Evolutionary conservation across 30 jellyfish, hydroid and myxozoan genomes (phyloP).

Genomic region (Pseudorhiza aurosa): DNA sequence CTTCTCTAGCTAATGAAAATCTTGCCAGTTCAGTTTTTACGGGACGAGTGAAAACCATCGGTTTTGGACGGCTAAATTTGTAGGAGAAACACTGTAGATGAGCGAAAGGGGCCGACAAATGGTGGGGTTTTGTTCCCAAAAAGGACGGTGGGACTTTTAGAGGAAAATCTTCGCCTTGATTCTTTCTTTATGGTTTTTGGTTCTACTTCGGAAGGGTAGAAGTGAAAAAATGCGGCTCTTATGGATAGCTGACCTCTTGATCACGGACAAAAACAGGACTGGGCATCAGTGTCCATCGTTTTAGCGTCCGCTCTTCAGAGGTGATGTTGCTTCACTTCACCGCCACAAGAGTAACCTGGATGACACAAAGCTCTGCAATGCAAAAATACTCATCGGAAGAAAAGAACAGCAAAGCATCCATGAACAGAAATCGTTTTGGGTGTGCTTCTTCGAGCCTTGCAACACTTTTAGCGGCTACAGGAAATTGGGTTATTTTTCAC

Average conservation of each 20-base stretch:
- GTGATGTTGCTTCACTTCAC: constrained; percentile 40
- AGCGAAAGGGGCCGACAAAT: no score
- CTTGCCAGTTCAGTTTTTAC: no score
- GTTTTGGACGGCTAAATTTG: no score
- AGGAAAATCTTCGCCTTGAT: no score
- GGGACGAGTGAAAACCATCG: no score
- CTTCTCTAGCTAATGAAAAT: no score
- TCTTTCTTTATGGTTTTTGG: background rate
- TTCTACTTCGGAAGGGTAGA: background rate
- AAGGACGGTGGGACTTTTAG: no score
- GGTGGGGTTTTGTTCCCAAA: no score
- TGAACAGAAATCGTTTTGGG: background rate
- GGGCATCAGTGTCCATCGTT: constrained; percentile 45
- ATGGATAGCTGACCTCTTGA: constrained; percentile 26
- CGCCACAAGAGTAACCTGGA: constrained; percentile 34
- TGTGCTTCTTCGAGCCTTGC: background rate
- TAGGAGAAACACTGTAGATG: no score
- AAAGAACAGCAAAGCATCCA: background rate
- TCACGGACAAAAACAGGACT: constrained; percentile 47
- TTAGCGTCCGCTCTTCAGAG: constrained; percentile 58
- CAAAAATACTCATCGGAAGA: constrained; percentile 44
- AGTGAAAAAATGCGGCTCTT: constrained; percentile 12
- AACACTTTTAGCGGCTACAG: background rate
- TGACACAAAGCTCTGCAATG: constrained; percentile 58
- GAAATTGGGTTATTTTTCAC: no score